Evolutionary conservation across 2,888 invertebrate genomes (phyloP).

Genomic region (Lasiommata megera): DNA sequence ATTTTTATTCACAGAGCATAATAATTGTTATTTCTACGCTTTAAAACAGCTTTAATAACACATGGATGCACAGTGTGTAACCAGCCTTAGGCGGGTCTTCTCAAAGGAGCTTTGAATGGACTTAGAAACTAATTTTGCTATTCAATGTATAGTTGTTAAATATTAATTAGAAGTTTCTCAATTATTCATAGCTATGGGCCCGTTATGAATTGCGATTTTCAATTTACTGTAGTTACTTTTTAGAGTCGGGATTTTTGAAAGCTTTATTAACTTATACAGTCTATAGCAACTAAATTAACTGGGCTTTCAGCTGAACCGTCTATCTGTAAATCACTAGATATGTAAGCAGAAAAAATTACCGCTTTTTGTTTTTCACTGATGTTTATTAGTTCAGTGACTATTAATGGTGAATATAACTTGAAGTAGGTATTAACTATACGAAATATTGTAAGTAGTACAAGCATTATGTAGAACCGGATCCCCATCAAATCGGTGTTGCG

Average conservation of each 20-base stretch:
- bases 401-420: no score
- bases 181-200: background rate
- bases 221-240: background rate
- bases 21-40: background rate
- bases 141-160: conserved; percentile 14
- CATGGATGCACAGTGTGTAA: background rate
- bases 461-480: no score
- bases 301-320: no score
- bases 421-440: no score
- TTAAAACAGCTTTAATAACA: background rate
- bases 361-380: no score
- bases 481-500: no score
- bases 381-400: no score
- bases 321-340: no score
- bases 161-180: conserved; percentile 18
- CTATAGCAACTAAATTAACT: background rate
- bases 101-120: conserved; percentile 6
- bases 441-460: no score
- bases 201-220: conserved; percentile 1
- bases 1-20: background rate
- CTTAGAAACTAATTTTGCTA: conserved; percentile 16
- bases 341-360: no score
- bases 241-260: background rate
- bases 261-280: background rate
- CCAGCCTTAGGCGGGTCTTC: background rate